Conservation (phyloP, 2,797 vertebrate genomes). For the Cichlasoma orientale region DNA sequence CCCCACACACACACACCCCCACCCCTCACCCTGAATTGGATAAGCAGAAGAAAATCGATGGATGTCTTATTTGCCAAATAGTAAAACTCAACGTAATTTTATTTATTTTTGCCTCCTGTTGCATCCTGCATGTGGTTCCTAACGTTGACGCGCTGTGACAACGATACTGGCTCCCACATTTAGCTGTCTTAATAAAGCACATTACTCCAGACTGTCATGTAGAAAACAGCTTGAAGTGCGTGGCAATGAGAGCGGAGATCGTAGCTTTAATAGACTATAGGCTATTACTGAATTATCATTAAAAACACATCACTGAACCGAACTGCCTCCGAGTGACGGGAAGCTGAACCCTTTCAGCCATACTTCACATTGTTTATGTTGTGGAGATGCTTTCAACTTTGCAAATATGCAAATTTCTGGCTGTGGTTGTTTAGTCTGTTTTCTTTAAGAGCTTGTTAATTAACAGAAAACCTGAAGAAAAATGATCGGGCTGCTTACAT, state of each 20-base stretch:
- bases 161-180: neutral
- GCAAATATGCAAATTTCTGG: slow-evolving; percentile 1
- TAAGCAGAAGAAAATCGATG: neutral
- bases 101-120: neutral
- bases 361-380: slow-evolving; percentile 28
- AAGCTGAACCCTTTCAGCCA: slow-evolving; percentile 15
- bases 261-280: slow-evolving; percentile 18
- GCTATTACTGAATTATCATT: slow-evolving; percentile 36
- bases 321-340: slow-evolving; percentile 8
- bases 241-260: neutral
- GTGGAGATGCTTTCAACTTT: slow-evolving; percentile 16
- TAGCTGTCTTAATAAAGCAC: neutral
- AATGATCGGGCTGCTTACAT: neutral
- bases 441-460: slow-evolving; percentile 8
- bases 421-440: neutral
- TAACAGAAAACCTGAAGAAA: neutral
- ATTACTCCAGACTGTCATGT: neutral
- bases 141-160: neutral
- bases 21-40: neutral
- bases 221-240: slow-evolving; percentile 7
- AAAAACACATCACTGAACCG: slow-evolving; percentile 42
- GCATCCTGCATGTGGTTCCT: neutral
- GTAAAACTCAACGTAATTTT: rapidly evolving
- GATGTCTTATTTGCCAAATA: neutral
- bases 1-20: no score